These are phyloP conservation scores for Xylophagus ater DNA, from an alignment of 2,888 invertebrate genomes.

Conservation along the genomic window DNA sequence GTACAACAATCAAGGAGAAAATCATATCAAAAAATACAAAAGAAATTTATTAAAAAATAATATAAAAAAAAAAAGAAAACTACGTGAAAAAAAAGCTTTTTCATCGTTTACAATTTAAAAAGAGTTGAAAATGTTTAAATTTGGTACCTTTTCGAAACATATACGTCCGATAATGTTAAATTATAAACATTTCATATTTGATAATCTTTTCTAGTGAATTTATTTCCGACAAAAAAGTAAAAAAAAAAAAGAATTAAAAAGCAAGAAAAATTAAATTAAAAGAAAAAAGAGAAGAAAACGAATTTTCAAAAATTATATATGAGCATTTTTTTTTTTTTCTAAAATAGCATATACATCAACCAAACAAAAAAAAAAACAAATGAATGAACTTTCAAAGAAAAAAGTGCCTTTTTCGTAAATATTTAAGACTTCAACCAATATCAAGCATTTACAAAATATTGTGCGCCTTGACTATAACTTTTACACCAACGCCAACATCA, in stretches of 20 bases:
- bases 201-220: conserved; percentile 9
- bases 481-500: too few relatives aligned
- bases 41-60: background rate
- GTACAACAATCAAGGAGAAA: background rate
- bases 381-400: too few relatives aligned
- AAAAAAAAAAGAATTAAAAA: conserved; percentile 4
- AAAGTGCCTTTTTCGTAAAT: too few relatives aligned
- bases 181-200: conserved; percentile 21
- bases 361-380: too few relatives aligned
- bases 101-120: too few relatives aligned
- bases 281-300: conserved; percentile 4
- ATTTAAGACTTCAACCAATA: too few relatives aligned
- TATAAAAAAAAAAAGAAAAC: background rate
- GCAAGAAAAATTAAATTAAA: conserved; percentile 6
- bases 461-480: too few relatives aligned
- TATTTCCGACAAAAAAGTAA: conserved; percentile 12
- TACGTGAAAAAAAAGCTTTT: background rate
- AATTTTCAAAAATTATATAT: too few relatives aligned
- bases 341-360: too few relatives aligned
- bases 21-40: background rate
- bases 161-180: conserved; percentile 24
- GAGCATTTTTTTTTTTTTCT: too few relatives aligned
- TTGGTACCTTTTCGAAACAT: conserved; percentile 25
- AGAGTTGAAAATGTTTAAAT: conserved; percentile 21
- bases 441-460: too few relatives aligned